phyloP scores from a whole-genome alignment of 2,113 vertebrate species.

The Gavia stellata region DNA sequence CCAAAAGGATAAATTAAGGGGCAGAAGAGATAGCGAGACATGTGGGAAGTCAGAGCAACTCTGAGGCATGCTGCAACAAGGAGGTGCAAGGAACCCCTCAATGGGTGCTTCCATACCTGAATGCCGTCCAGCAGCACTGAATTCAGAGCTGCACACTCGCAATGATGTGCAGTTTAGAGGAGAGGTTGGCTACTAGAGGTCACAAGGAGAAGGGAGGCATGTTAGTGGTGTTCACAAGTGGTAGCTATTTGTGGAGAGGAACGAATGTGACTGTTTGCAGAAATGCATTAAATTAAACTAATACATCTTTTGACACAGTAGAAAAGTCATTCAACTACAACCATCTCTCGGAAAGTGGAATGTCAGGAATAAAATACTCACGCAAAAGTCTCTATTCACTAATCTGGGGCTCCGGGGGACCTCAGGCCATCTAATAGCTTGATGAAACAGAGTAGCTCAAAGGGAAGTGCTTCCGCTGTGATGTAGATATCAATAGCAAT shows the following conservation, averaged over 20 bases:
- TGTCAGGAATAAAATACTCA: neutral
- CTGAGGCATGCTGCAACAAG: neutral
- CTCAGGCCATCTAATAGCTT: constrained; percentile 35
- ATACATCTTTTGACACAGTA: neutral
- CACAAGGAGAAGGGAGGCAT: neutral
- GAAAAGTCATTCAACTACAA: neutral
- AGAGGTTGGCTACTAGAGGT: neutral
- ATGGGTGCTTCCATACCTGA: neutral
- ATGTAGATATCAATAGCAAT: neutral
- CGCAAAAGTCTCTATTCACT: neutral
- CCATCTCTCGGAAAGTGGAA: neutral
- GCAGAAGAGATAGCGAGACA: neutral
- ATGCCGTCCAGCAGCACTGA: neutral
- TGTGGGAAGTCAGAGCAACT: neutral
- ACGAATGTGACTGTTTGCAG: neutral
- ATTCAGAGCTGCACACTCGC: neutral
- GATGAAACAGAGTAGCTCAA: constrained; percentile 9
- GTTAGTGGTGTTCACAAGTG: neutral
- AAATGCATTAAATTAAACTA: constrained; percentile 17
- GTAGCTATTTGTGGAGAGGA: neutral
- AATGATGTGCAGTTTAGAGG: neutral
- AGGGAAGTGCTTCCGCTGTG: neutral
- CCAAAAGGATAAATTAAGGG: neutral
- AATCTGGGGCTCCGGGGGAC: neutral
- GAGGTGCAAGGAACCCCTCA: neutral